phyloP scores from a whole-genome alignment of 2,113 vertebrate species.

The Hippocampus zosterae region DNA sequence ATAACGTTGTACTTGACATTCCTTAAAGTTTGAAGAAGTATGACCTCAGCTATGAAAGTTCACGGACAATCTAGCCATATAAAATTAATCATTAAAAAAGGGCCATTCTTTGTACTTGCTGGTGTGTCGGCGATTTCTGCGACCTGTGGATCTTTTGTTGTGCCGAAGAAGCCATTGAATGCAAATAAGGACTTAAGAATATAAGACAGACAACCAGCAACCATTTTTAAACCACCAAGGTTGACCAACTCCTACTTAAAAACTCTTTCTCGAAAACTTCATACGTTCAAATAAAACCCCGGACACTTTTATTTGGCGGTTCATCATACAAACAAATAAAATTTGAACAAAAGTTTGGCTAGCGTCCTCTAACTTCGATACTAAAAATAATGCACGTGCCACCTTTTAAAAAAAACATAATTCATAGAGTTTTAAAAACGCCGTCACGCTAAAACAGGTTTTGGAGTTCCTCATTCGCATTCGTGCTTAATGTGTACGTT shows the following conservation, averaged over 20 bases:
- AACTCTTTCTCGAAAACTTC: background rate
- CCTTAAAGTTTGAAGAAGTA: background rate
- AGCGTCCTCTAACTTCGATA: background rate
- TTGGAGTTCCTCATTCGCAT: background rate
- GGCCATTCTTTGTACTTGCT: background rate
- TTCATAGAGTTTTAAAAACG: background rate
- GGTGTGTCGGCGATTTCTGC: background rate
- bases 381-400: background rate
- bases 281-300: background rate
- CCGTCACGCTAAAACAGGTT: background rate
- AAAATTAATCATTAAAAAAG: background rate
- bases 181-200: background rate
- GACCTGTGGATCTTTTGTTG: background rate
- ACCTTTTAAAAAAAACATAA: background rate
- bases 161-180: background rate
- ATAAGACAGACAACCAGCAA: background rate
- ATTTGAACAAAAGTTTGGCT: background rate
- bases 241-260: background rate
- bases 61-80: background rate
- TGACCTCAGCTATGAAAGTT: background rate
- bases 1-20: background rate
- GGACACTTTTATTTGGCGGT: background rate
- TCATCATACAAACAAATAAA: background rate
- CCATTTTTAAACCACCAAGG: background rate
- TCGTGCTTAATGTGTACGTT: background rate